A percentile compares a stretch with the other conserved stretches of the same genome.
These are phyloP conservation scores for Eustalomyia histrio DNA, from an alignment of 2,888 invertebrate genomes.

Conservation along the genomic window DNA sequence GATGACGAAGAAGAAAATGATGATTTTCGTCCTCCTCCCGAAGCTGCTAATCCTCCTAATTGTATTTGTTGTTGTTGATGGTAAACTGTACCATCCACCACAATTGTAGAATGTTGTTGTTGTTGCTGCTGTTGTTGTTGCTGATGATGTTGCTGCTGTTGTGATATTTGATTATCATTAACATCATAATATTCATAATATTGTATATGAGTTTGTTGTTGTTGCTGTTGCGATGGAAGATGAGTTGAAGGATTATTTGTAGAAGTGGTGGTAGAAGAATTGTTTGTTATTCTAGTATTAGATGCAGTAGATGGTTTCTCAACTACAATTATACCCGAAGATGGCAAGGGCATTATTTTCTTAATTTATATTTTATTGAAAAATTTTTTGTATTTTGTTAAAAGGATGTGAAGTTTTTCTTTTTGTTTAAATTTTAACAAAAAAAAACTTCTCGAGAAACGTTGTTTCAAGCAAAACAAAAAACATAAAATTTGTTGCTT, in stretches of 20 bases:
- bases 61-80: conserved; percentile 61
- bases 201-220: conserved; percentile 67
- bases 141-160: conserved; percentile 66
- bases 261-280: conserved; percentile 52
- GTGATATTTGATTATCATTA: conserved; percentile 68
- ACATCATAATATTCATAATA: conserved; percentile 70
- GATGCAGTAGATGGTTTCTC: conserved; percentile 70
- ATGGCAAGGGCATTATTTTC: conserved; percentile 73
- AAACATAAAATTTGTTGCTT: not conserved
- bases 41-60: conserved; percentile 22
- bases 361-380: conserved; percentile 18
- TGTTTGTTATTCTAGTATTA: conserved; percentile 44
- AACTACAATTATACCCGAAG: conserved; percentile 76
- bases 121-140: conserved; percentile 64
- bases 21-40: conserved; percentile 32
- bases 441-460: not conserved
- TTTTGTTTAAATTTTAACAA: not conserved
- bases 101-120: conserved; percentile 64
- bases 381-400: conserved; percentile 14
- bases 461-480: not conserved
- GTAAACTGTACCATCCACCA: conserved; percentile 59
- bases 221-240: conserved; percentile 57
- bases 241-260: conserved; percentile 41
- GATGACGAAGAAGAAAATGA: conserved; percentile 65
- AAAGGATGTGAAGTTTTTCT: conserved; percentile 32